Conservation (phyloP, 2,797 vertebrate species). For the Eulemur albifrons region DNA sequence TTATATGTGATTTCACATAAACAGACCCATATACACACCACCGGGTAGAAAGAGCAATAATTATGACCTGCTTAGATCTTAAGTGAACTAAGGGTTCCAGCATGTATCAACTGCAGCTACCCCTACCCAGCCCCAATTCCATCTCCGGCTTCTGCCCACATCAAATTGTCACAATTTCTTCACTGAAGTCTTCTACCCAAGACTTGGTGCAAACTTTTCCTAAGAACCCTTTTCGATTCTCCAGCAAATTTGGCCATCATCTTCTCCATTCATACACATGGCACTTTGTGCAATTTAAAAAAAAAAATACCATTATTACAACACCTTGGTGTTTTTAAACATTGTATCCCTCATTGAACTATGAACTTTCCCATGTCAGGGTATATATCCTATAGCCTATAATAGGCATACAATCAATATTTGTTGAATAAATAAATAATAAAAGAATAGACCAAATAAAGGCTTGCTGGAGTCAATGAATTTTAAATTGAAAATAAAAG, state of each 20-base stretch:
- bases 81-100: not conserved
- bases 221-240: not conserved
- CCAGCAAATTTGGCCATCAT: not conserved
- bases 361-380: not conserved
- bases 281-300: not conserved
- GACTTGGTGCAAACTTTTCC: not conserved
- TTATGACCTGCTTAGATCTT: not conserved
- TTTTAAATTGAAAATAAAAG: not conserved
- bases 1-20: not conserved
- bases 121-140: not conserved
- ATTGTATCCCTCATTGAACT: not conserved
- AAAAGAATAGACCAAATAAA: not conserved
- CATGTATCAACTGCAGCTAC: accelerated
- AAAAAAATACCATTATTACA: not conserved
- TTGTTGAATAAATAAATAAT: conserved; percentile 1
- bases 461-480: not conserved
- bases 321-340: not conserved
- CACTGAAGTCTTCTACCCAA: not conserved
- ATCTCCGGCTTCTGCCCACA: not conserved
- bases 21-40: not conserved
- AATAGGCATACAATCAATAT: not conserved
- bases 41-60: not conserved
- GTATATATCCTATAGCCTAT: not conserved
- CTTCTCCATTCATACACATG: not conserved
- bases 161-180: not conserved